Percentiles rank a stretch among this genome's conserved stretches.
phyloP scores from a whole-genome alignment of 2,797 vertebrate genomes.

The Sebastes matsubarae region DNA sequence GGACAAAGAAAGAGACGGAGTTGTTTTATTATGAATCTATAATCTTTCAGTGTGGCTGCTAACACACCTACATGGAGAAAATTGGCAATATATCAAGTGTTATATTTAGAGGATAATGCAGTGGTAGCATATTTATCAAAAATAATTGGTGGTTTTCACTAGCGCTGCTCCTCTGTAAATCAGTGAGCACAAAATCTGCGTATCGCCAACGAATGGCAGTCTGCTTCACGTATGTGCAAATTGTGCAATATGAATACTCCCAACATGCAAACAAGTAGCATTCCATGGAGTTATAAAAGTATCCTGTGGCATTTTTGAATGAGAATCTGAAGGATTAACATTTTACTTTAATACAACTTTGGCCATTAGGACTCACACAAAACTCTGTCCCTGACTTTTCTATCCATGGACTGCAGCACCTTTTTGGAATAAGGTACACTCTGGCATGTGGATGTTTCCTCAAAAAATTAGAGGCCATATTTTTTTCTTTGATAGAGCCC shows the following conservation, averaged over 20 bases:
- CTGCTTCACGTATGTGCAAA: not conserved
- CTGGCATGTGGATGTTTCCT: not conserved
- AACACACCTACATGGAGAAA: not conserved
- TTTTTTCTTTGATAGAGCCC: conserved; percentile 12
- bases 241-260: not conserved
- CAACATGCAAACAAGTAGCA: not conserved
- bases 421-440: not conserved
- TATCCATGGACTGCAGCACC: not conserved
- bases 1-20: conserved; percentile 63
- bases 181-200: not conserved
- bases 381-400: conserved; percentile 40
- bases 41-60: not conserved
- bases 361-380: conserved; percentile 4
- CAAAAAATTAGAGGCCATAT: not conserved
- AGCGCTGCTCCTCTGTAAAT: not conserved
- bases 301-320: not conserved
- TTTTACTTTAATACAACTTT: not conserved
- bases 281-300: not conserved
- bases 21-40: conserved; percentile 4
- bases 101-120: not conserved
- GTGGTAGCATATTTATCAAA: not conserved
- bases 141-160: not conserved
- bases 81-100: not conserved
- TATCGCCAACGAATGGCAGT: not conserved
- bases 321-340: not conserved